A percentile compares a stretch with the other conserved stretches of the same genome.
Evolutionary conservation across 2,888 invertebrate species (phyloP).

Genomic region (Drosophila seclusa): DNA sequence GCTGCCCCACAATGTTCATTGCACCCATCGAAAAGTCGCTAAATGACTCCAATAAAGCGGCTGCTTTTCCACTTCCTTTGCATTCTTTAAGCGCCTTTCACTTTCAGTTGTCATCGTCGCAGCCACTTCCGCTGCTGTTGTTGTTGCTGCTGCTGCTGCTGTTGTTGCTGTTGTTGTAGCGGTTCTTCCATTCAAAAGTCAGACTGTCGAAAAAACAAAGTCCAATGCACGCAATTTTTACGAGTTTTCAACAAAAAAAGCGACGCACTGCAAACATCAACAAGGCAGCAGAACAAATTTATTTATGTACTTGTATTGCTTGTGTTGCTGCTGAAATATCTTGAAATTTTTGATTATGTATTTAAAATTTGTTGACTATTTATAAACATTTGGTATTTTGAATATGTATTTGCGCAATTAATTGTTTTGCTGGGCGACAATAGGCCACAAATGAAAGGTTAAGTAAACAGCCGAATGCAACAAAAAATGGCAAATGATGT

Average conservation of each 20-base stretch:
- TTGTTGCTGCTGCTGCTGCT: slow-evolving; percentile 21
- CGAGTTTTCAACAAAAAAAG: slow-evolving; percentile 39
- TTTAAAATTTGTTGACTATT: slow-evolving; percentile 58
- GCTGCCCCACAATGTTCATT: slow-evolving; percentile 28
- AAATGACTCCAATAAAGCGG: slow-evolving; percentile 14
- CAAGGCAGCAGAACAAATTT: slow-evolving; percentile 48
- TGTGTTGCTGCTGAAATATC: slow-evolving; percentile 50
- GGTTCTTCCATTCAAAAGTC: slow-evolving; percentile 18
- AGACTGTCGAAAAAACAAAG: slow-evolving; percentile 42
- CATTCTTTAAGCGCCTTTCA: slow-evolving; percentile 67
- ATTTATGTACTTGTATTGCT: slow-evolving; percentile 15
- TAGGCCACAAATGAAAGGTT: slow-evolving; percentile 20
- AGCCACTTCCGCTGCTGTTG: slow-evolving; percentile 42
- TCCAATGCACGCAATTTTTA: slow-evolving; percentile 71
- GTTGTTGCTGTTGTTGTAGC: slow-evolving; percentile 30
- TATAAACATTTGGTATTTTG: slow-evolving; percentile 59
- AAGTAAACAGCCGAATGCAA: slow-evolving; percentile 17
- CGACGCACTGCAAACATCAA: slow-evolving; percentile 53
- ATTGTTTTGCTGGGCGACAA: slow-evolving; percentile 26
- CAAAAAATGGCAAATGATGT: slow-evolving; percentile 24
- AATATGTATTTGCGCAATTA: slow-evolving; percentile 29
- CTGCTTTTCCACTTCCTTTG: slow-evolving; percentile 60
- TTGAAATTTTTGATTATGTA: slow-evolving; percentile 67
- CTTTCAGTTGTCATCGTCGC: slow-evolving; percentile 58
- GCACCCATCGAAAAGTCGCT: slow-evolving; percentile 19